Percentiles rank a stretch among this genome's conserved stretches.
phyloP scores from a whole-genome alignment of 2,888 invertebrate genomes.

The Torymus aiolomorphi region DNA sequence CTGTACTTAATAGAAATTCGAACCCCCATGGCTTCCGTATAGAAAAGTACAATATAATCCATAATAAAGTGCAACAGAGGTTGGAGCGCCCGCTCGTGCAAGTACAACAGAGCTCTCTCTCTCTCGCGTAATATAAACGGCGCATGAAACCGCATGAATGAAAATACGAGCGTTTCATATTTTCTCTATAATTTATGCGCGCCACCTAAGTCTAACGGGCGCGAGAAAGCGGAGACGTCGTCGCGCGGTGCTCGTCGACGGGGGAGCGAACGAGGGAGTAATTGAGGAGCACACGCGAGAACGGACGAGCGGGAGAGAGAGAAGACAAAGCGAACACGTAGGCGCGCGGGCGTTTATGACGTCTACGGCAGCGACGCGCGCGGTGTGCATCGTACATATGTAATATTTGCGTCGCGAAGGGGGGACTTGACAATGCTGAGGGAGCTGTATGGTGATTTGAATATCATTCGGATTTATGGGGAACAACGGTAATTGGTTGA shows the following conservation, averaged over 20 bases:
- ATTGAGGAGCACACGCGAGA: conserved; percentile 41
- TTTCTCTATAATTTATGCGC: conserved; percentile 46
- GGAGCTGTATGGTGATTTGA: too few species aligned
- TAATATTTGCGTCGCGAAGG: conserved; percentile 22
- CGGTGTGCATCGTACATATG: background rate
- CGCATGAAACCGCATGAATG: conserved; percentile 20
- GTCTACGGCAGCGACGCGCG: background rate
- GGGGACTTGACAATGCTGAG: background rate
- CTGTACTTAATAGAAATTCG: background rate
- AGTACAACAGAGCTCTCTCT: too few species aligned
- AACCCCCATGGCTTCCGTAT: background rate
- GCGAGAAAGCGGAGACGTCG: conserved; percentile 42
- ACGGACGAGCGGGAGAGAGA: too few species aligned
- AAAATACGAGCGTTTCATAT: conserved; percentile 45
- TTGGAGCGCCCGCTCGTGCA: too few species aligned
- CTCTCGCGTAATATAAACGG: conserved; percentile 11
- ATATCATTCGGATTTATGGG: background rate
- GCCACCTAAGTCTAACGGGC: conserved; percentile 43
- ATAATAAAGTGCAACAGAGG: background rate
- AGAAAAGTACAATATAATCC: background rate
- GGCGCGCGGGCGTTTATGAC: conserved; percentile 36
- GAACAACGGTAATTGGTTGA: too few species aligned
- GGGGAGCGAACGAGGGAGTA: conserved; percentile 48
- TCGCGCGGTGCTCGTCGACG: background rate
- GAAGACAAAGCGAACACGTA: conserved; percentile 22